Base-by-base conservation (phyloP, 2,888 invertebrate genomes). In the Lepidochitona cinerea region DNA sequence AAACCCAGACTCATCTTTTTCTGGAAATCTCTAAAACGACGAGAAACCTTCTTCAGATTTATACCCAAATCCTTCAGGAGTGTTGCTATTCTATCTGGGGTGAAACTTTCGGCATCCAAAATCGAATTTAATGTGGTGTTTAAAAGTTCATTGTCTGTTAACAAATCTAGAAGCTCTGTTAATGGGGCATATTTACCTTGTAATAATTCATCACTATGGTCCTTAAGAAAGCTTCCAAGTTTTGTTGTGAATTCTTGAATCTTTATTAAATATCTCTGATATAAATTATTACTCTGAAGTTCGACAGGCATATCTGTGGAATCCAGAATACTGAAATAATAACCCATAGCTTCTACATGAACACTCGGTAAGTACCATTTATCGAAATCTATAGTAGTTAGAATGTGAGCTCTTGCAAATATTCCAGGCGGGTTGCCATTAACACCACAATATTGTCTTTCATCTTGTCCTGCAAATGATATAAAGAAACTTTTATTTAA, bases 371-470 rank as follows among this genome's bases (percentile, higher is more conserved):
- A n/a, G n/a, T n/a, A n/a, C n/a, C n/a, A n/a, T n/a, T n/a, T n/a
- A 23, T 75, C 54, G 29, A 79, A 68, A 1, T 73, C 23, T 68
- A 74, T 72, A 37, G 79, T 64, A n/a, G 70, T 68, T 1, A 81
- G 54, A 0, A 80, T 26, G n/a, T 70, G 29, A 23, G 68, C 65
- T 0, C 77, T 73, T 0, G 75, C 4, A 53, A 79, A 81, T 18
- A 78, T 35, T 26, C 81, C 81, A 7, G 79, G 73, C 0, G 81
- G 80, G 68, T 80, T 79, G 6, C 80, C 73, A 65, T 37, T 33
- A 37, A 69, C 52, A 18, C 79, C 81, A 70, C 81, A 81, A 79
- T 75, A 75, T n/a, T 67, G 29, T 33, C 79, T 73, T 12, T 36
- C 26, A 0, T 54, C 29, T 29, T 18, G 41, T 18, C 81, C 81